Evolutionary conservation across 2,888 invertebrate species (phyloP).

Genomic region (Agonum fuliginosum): DNA sequence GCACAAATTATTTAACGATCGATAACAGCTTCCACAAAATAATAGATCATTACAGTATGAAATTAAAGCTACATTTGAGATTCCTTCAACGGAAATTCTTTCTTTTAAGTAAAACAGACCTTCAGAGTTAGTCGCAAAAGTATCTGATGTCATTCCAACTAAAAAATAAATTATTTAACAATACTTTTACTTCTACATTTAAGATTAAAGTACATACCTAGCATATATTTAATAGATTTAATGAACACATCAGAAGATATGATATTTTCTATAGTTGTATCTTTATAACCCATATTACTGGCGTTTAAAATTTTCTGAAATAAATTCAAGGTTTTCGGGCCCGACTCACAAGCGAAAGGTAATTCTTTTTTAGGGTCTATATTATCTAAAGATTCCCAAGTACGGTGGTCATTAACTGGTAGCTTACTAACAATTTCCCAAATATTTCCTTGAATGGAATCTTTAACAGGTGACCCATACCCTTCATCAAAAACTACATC

Average conservation of each 20-base stretch:
- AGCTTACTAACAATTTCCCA: constrained; percentile 68
- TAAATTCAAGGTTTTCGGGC: constrained; percentile 67
- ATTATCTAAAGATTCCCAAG: constrained; percentile 70
- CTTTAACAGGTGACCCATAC: constrained; percentile 64
- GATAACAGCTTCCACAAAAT: constrained; percentile 69
- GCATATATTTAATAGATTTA: constrained; percentile 68
- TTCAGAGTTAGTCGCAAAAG: constrained; percentile 66
- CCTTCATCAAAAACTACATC: constrained; percentile 63
- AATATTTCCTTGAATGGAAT: constrained; percentile 62
- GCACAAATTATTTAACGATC: constrained; percentile 68
- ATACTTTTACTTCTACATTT: background rate
- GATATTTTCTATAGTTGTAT: constrained; percentile 42
- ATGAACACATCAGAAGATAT: constrained; percentile 66
- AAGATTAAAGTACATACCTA: constrained; percentile 61
- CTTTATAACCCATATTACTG: no score
- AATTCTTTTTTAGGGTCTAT: constrained; percentile 68
- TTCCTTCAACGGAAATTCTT: constrained; percentile 67
- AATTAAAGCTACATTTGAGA: constrained; percentile 66
- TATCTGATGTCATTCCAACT: constrained; percentile 70
- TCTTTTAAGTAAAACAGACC: constrained; percentile 67
- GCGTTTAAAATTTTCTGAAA: constrained; percentile 63
- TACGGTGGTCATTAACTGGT: constrained; percentile 65
- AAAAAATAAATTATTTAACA: constrained; percentile 61
- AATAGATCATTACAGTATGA: constrained; percentile 68
- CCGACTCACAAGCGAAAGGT: constrained; percentile 70